Evolutionary conservation across 1,140 invertebrate genomes (phyloP), one percentile per base, ranked within the genome.

Genomic region (Drosophila arizonae): DNA sequence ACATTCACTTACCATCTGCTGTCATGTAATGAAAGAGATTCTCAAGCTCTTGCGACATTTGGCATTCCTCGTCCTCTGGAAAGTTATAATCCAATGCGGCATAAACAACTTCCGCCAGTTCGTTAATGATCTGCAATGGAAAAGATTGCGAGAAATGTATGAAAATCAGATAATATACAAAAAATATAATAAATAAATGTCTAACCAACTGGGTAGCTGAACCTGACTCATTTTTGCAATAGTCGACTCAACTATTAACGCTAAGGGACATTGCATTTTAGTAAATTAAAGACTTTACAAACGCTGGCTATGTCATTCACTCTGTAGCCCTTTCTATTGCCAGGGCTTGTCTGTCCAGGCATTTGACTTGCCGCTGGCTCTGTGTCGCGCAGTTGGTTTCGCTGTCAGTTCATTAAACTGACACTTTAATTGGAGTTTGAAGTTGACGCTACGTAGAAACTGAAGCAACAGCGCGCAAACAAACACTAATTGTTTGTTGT

Each of bases 51-150:
- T 95, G 94, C 76, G 96, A 97, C 65, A 99, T 94, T 74, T 95
- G 94, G 66, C 95, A 94, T 92, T 98, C 97, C 91, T 98, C 97
- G 66, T 96, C 95, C 76, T 95, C 95, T 51, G 94, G 93, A 86
- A 97, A 92, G 71, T 96, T 96, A 93, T 95, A 97, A 92, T 98
- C 97, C 81, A 98, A 92, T n/a, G 97, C 97, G 70, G 95, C 94
- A 92, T 96, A 98, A 63, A 98, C 94, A 63, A 96, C 94, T 65
- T 96, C 92, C 6, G 97, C 97, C 82, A 98, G 90, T 69, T 95
- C 95, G 66, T 95, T 94, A 66, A 97, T 94, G 76, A 97, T 92
- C 96, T 97, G 93, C 4, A 94, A 94, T 41, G 3, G 24, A 39
- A 51, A 0, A 21, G 21, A 51, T 9, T 24, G 21, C 21, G 21